Conservation (phyloP, 2,888 invertebrate species). For the Tenthredo livida region DNA sequence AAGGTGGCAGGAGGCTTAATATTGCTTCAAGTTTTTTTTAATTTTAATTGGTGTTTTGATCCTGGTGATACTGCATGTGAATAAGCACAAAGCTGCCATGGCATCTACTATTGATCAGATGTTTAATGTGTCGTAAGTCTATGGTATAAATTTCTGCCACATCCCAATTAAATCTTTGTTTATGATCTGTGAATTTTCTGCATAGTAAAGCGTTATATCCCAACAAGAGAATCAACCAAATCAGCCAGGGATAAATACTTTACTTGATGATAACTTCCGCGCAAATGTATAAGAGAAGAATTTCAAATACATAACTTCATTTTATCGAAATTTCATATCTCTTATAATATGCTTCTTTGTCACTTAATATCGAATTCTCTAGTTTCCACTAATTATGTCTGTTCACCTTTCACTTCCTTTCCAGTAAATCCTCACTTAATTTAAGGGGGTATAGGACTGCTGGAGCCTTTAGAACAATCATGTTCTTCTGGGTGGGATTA, state of each 20-base stretch:
- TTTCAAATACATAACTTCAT: not conserved
- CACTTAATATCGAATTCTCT: not conserved
- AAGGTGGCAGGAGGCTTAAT: not conserved
- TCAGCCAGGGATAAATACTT: not conserved
- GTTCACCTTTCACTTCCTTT: not conserved
- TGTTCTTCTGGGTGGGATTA: no score
- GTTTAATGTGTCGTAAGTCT: conserved; percentile 35
- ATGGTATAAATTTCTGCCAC: not conserved
- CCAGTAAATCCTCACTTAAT: not conserved
- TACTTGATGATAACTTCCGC: not conserved
- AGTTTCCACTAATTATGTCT: not conserved
- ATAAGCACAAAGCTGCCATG: not conserved
- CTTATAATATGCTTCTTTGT: not conserved
- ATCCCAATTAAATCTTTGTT: not conserved
- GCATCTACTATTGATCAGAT: conserved; percentile 2
- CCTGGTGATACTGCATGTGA: conserved; percentile 15
- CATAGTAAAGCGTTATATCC: no score
- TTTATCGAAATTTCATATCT: not conserved
- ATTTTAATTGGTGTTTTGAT: conserved; percentile 3
- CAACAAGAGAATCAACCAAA: not conserved
- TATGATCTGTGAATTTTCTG: not conserved
- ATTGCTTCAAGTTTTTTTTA: not conserved
- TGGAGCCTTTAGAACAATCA: no score
- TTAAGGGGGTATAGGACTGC: no score
- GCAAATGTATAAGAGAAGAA: not conserved